A percentile compares a stretch with the other conserved stretches of the same genome.
Conservation (phyloP, 2,888 invertebrate species). For the Acanthosoma haemorrhoidale region DNA sequence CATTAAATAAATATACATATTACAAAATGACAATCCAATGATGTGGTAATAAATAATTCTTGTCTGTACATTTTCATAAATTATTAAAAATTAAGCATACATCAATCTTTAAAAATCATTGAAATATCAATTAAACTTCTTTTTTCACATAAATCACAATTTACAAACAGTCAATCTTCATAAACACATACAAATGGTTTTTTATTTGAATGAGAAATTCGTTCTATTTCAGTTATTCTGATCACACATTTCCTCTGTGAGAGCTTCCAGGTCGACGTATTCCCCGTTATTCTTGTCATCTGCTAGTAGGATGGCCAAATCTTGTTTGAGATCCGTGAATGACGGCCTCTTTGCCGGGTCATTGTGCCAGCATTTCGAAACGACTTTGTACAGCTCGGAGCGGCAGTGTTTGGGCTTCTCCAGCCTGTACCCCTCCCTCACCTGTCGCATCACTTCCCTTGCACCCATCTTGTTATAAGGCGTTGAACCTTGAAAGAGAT, state of each 20-base stretch:
- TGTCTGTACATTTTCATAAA: too few relatives aligned
- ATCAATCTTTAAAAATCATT: too few relatives aligned
- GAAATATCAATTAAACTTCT: too few relatives aligned
- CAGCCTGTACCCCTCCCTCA: conserved; percentile 70
- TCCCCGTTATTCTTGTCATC: conserved; percentile 58
- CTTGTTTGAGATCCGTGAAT: conserved; percentile 57
- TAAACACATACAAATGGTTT: too few relatives aligned
- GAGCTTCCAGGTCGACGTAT: conserved; percentile 64
- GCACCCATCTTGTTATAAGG: conserved; percentile 82
- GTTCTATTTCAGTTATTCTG: conserved; percentile 32
- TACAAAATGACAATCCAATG: too few relatives aligned
- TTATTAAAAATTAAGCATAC: too few relatives aligned
- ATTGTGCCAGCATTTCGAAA: conserved; percentile 59
- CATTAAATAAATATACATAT: not conserved
- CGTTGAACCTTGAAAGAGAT: conserved; percentile 61
- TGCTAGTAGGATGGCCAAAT: conserved; percentile 57
- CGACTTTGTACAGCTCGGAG: conserved; percentile 60
- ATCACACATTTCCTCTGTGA: conserved; percentile 47
- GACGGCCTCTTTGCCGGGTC: conserved; percentile 67
- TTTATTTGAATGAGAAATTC: too few relatives aligned
- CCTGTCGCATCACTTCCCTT: conserved; percentile 72
- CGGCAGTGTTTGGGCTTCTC: conserved; percentile 75
- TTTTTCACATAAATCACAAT: too few relatives aligned
- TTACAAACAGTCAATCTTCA: too few relatives aligned
- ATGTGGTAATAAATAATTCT: too few relatives aligned